A percentile compares a stretch with the other conserved stretches of the same genome.
These are phyloP conservation scores for Panopea generosa DNA, from an alignment of 2,888 invertebrate species.

Conservation along the genomic window DNA sequence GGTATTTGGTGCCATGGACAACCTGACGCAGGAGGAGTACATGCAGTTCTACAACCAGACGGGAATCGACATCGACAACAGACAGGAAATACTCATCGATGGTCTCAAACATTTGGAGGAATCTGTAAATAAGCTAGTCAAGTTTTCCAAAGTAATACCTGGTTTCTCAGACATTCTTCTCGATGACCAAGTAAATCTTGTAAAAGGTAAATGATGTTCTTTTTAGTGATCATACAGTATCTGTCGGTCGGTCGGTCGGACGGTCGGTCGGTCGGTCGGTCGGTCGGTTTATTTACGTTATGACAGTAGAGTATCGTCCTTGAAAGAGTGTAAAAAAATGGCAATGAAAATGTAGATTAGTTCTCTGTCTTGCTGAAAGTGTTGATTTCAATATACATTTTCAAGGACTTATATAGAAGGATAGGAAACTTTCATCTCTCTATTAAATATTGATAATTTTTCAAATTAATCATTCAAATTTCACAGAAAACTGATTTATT, in stretches of 20 bases:
- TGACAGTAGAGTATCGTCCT: slow-evolving; percentile 35
- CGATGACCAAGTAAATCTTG: slow-evolving; percentile 80
- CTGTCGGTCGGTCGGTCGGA: neutral
- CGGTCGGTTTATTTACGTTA: too few relatives aligned
- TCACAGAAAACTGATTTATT: too few relatives aligned
- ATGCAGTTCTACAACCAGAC: slow-evolving; percentile 78
- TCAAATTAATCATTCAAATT: too few relatives aligned
- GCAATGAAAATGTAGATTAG: too few relatives aligned
- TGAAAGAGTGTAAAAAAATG: too few relatives aligned
- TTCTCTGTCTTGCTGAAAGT: too few relatives aligned
- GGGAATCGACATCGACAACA: slow-evolving; percentile 82
- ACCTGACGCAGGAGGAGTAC: slow-evolving; percentile 79
- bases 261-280: too few relatives aligned
- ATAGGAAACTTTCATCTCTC: too few relatives aligned
- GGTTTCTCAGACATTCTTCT: slow-evolving; percentile 77
- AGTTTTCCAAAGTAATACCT: slow-evolving; percentile 81
- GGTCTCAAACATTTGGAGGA: slow-evolving; percentile 76
- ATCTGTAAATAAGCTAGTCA: slow-evolving; percentile 76
- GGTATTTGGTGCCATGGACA: slow-evolving; percentile 78
- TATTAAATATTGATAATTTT: too few relatives aligned
- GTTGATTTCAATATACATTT: too few relatives aligned
- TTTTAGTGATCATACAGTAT: neutral
- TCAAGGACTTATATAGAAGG: too few relatives aligned
- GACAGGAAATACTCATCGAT: slow-evolving; percentile 75
- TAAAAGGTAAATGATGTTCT: slow-evolving; percentile 75